Percentiles rank a stretch among this genome's conserved stretches.
Evolutionary conservation across 1,140 invertebrate species (phyloP).

Genomic region (Rhyzopertha dominica): DNA sequence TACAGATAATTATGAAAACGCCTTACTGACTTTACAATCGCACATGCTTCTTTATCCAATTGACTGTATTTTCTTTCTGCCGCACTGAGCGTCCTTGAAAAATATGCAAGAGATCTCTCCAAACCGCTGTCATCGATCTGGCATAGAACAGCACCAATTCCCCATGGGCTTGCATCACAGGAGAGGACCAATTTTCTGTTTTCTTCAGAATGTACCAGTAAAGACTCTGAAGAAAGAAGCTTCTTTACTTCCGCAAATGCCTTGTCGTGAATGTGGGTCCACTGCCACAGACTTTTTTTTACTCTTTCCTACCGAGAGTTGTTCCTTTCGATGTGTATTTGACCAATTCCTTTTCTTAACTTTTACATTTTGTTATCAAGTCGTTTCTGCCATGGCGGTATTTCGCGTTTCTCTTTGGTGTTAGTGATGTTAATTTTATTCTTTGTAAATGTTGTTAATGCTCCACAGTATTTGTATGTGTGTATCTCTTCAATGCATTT

Average conservation of each 20-base stretch:
- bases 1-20: constrained; percentile 47
- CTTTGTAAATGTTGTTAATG: too few relatives aligned
- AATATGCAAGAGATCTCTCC: constrained; percentile 13
- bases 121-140: constrained; percentile 13
- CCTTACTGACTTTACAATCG: constrained; percentile 39
- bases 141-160: constrained; percentile 19
- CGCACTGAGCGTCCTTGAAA: constrained; percentile 14
- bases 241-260: constrained; percentile 36
- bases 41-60: constrained; percentile 32
- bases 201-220: constrained; percentile 38
- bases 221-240: constrained; percentile 33
- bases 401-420: too few relatives aligned
- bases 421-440: too few relatives aligned
- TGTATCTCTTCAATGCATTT: too few relatives aligned
- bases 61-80: constrained; percentile 27
- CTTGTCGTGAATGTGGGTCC: constrained; percentile 29
- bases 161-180: constrained; percentile 40
- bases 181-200: constrained; percentile 4
- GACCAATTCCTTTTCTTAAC: too few relatives aligned
- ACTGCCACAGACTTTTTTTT: constrained; percentile 31
- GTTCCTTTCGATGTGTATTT: too few relatives aligned
- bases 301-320: too few relatives aligned
- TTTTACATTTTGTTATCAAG: too few relatives aligned
- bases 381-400: too few relatives aligned
- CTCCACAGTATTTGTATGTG: too few relatives aligned